Evolutionary conservation across 2,888 invertebrate genomes (phyloP).

Genomic region (Scaptomyza caliginosa): DNA sequence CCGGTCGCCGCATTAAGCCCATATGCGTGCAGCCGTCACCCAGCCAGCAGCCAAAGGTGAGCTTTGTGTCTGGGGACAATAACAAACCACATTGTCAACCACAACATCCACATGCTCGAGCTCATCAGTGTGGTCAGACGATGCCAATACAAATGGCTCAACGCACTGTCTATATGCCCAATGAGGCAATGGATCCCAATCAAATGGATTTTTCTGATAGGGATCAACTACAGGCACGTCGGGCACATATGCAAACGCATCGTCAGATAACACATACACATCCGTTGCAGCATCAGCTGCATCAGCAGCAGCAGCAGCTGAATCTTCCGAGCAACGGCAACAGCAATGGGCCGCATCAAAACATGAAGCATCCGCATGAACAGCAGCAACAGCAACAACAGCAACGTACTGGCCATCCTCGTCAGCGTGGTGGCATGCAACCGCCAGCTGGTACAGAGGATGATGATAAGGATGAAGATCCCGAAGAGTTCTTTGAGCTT

Average conservation of each 20-base stretch:
- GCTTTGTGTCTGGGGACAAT: conserved; percentile 34
- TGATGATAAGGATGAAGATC: conserved; percentile 79
- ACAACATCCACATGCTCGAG: conserved; percentile 29
- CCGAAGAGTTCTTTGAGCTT: conserved; percentile 81
- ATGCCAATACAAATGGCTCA: conserved; percentile 36
- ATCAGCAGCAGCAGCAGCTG: conserved; percentile 61
- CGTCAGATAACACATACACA: conserved; percentile 24
- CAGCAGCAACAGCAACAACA: conserved; percentile 14
- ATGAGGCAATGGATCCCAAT: conserved; percentile 29
- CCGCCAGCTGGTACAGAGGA: conserved; percentile 39
- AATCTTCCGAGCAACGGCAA: conserved; percentile 10
- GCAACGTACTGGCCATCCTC: conserved; percentile 5
- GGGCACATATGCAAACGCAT: conserved; percentile 32
- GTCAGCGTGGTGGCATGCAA: conserved; percentile 26
- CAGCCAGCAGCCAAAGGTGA: conserved; percentile 38
- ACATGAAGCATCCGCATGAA: conserved; percentile 17
- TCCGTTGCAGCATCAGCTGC: conserved; percentile 62
- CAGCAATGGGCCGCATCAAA: conserved; percentile 17
- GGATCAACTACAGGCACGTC: conserved; percentile 30
- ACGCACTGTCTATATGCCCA: conserved; percentile 31
- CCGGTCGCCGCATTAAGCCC: conserved; percentile 46
- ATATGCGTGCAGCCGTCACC: conserved; percentile 41
- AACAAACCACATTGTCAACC: conserved; percentile 18
- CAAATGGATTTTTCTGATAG: conserved; percentile 47
- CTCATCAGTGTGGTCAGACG: conserved; percentile 27